Evolutionary conservation across 2,888 invertebrate genomes (phyloP), one percentile per base, ranked within the genome.

Genomic region (Apomyelois bistriatella): DNA sequence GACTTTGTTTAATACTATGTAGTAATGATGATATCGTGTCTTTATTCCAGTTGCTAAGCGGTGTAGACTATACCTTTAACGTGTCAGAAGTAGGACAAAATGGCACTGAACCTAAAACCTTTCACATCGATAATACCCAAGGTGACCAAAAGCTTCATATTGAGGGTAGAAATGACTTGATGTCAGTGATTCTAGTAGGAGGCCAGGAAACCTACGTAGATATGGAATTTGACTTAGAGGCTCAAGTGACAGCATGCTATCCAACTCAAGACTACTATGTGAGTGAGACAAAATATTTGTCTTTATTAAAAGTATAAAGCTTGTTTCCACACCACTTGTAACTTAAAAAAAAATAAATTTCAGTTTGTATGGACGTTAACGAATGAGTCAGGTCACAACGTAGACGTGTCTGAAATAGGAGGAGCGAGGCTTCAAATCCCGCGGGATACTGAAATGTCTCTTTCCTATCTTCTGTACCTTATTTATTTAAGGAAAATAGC

Each of bases 201-300:
- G 69, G 66, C 3, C 71, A 79, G 42, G 53, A 59, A 1, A 61
- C 73, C 0, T 78, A 71, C 49, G 65, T 73, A 5, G 82, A 86
- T 53, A 58, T 71, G 17, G 62, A 65, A 13, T 80, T 72, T 46
- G 54, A 65, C 0, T 15, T 85, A 1, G 77, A 80, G 54, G 85
- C 82, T 9, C 65, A 72, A 13, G 73, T 85, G 0, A 82, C 73
- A 1, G 66, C 76, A n/a, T 86, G 86, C 51, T 60, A 59, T 35
- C 66, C 69, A 0, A 80, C 76, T 2, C 74, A 81, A 37, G 80
- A 85, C 61, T 85, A 82, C 63, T 77, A 79, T 57, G 85, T 85
- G 55, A 68, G 80, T 66, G 1, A 22, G 5, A 36, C 22, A 3
- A 22, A 22, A 22, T 22, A 22, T 22, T 22, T 22, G 5, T 22